Percentiles rank a stretch among this genome's conserved stretches.
Conservation (phyloP, 2,888 invertebrate genomes). For the Serripes groenlandicus region DNA sequence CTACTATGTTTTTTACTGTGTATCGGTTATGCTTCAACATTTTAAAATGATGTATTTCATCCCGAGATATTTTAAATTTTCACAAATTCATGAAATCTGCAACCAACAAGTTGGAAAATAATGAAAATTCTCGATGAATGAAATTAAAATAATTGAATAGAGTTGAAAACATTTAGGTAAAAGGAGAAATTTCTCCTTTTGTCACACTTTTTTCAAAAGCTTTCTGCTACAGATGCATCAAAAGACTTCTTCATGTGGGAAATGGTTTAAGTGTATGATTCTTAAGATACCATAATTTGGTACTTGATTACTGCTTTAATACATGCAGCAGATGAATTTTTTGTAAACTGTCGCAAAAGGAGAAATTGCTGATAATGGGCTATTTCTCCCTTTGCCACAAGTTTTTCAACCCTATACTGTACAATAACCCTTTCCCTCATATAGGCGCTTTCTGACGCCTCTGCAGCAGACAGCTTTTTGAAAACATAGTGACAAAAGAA, state of each 20-base stretch:
- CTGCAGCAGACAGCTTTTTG: not conserved
- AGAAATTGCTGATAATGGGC: not conserved
- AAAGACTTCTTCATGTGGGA: too few species aligned
- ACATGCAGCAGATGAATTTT: not conserved
- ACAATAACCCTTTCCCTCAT: not conserved
- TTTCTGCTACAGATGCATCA: too few species aligned
- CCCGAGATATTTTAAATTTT: too few species aligned
- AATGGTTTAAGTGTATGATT: not conserved
- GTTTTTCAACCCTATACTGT: not conserved
- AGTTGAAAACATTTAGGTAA: not conserved
- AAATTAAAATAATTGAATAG: not conserved
- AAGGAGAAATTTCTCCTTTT: not conserved
- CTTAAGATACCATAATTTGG: too few species aligned
- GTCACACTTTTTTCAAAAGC: too few species aligned
- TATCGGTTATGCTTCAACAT: not conserved
- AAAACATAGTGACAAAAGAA: not conserved
- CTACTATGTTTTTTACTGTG: not conserved
- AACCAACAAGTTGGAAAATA: too few species aligned
- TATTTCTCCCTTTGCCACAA: conserved; percentile 4
- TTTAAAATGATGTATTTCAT: not conserved
- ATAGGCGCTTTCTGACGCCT: not conserved
- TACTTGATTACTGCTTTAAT: not conserved
- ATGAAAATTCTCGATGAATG: not conserved
- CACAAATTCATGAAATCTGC: too few species aligned
- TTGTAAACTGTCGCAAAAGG: not conserved